Conservation (phyloP, 1,140 invertebrate genomes). For the Samia ricini region DNA sequence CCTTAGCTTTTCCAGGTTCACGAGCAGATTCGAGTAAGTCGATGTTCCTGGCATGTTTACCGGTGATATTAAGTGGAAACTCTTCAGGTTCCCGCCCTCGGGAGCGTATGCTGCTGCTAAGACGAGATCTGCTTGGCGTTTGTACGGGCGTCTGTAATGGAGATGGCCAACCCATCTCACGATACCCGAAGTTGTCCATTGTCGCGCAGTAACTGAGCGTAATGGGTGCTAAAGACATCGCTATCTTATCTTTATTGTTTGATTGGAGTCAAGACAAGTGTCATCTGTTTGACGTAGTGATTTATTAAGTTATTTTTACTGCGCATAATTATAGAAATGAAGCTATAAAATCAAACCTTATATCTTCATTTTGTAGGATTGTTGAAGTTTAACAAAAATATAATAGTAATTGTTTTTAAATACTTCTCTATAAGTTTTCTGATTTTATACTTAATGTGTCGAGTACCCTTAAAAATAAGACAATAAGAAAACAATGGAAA, state of each 20-base stretch:
- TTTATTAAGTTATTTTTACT: slow-evolving; percentile 65
- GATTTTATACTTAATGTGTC: too few species aligned
- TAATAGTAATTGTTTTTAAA: too few species aligned
- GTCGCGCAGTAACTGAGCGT: slow-evolving; percentile 29
- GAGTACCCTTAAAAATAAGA: too few species aligned
- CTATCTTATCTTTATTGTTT: slow-evolving; percentile 66
- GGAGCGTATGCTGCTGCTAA: slow-evolving; percentile 45
- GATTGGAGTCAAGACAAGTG: slow-evolving; percentile 30
- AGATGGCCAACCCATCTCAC: slow-evolving; percentile 66
- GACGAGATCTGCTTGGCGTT: slow-evolving; percentile 40
- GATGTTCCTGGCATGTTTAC: slow-evolving; percentile 57
- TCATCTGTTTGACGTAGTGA: slow-evolving; percentile 51
- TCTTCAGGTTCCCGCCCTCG: slow-evolving; percentile 57
- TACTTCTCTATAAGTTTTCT: too few species aligned
- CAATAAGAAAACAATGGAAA: too few species aligned
- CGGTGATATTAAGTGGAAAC: slow-evolving; percentile 52
- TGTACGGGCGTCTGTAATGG: slow-evolving; percentile 47
- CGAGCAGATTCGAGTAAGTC: slow-evolving; percentile 58
- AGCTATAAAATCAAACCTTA: too few species aligned
- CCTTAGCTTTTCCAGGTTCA: slow-evolving; percentile 61
- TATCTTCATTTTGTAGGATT: too few species aligned
- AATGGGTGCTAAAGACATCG: slow-evolving; percentile 7
- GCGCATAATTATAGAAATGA: slow-evolving; percentile 34
- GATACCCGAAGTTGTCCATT: slow-evolving; percentile 71
- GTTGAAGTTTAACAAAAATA: too few species aligned